Evolutionary conservation across 2,113 vertebrate genomes (phyloP).

Genomic region (Gallinago undulata): DNA sequence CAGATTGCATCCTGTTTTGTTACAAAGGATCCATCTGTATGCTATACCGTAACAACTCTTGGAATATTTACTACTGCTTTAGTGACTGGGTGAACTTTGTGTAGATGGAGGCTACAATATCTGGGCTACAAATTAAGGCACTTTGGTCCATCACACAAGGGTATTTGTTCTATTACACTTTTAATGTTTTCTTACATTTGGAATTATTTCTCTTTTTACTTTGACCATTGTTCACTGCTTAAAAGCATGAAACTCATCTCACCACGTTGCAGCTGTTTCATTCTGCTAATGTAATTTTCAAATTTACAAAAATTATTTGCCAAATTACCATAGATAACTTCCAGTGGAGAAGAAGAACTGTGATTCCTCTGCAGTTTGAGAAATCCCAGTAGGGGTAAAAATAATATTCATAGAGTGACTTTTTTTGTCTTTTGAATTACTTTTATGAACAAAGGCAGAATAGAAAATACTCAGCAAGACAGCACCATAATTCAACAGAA

Average conservation of each 20-base stretch:
- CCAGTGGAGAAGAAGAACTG: background rate
- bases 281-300: background rate
- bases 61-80: background rate
- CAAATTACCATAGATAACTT: background rate
- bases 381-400: background rate
- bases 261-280: background rate
- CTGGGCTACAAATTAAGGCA: background rate
- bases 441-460: background rate
- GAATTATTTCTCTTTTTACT: background rate
- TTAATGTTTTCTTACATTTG: background rate
- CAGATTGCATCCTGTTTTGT: background rate
- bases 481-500: background rate
- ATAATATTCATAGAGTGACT: background rate
- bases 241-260: background rate
- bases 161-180: background rate
- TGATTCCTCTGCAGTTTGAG: background rate
- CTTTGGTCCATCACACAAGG: background rate
- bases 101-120: background rate
- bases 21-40: background rate
- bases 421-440: background rate
- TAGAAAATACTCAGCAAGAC: background rate
- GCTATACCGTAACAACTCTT: background rate
- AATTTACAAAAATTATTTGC: background rate
- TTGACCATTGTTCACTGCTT: background rate
- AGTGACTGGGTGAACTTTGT: background rate